Conservation (phyloP, 2,888 invertebrate genomes). For the Drosophila peninsularis region DNA sequence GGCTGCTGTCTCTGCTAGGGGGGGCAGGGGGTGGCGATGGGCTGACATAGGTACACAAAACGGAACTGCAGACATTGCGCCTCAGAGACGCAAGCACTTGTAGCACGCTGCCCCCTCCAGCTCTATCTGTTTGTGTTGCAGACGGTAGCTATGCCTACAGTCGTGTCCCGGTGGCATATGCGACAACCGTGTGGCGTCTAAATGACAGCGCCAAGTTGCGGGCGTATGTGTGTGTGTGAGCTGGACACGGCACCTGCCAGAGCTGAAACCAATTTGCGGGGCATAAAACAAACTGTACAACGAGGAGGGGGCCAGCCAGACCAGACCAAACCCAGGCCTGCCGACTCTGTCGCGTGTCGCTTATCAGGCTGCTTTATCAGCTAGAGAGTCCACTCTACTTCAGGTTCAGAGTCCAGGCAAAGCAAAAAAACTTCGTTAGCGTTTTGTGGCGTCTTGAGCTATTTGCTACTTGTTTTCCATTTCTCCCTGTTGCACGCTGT, state of each 20-base stretch:
- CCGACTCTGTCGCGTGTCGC: constrained; percentile 73
- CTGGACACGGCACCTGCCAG: constrained; percentile 57
- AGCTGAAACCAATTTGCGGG: constrained; percentile 75
- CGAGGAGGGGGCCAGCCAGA: constrained; percentile 6
- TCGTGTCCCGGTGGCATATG: constrained; percentile 68
- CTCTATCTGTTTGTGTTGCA: constrained; percentile 23
- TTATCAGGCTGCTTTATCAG: constrained; percentile 72
- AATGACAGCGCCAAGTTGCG: constrained; percentile 59
- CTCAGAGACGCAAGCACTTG: constrained; percentile 17
- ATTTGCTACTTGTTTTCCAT: constrained; percentile 77
- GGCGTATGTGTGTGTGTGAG: constrained; percentile 11
- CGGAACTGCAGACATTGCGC: constrained; percentile 72
- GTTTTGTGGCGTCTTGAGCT: constrained; percentile 72
- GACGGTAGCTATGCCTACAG: constrained; percentile 29
- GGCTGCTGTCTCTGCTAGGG: not conserved
- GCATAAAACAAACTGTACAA: constrained; percentile 73
- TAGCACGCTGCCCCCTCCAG: constrained; percentile 1
- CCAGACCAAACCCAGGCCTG: constrained; percentile 26
- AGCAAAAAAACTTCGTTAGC: constrained; percentile 66
- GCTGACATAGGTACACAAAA: constrained; percentile 74
- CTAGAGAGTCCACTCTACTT: constrained; percentile 28
- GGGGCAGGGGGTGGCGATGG: constrained; percentile 1
- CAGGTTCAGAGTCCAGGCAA: constrained; percentile 22
- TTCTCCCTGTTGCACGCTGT: constrained; percentile 34
- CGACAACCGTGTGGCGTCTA: constrained; percentile 59